These are phyloP conservation scores for Australoheros scitulus DNA, from an alignment of 2,113 vertebrate genomes.

Conservation along the genomic window DNA sequence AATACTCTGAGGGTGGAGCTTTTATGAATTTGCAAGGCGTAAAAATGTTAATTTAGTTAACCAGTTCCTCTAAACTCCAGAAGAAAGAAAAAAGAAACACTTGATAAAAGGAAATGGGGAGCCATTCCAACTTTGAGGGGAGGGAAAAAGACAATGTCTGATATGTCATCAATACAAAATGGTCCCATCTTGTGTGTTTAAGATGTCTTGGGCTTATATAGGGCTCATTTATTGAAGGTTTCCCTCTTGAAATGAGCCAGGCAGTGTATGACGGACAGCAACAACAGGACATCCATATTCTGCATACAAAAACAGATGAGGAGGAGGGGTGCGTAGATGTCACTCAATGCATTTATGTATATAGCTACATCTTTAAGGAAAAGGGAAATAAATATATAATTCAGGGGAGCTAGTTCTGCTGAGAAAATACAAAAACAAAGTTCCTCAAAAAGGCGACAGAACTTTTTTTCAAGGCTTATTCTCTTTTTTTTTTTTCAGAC, in stretches of 20 bases:
- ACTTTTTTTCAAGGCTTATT: conserved; percentile 84
- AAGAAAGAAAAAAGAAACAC: conserved; percentile 81
- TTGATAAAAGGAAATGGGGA: conserved; percentile 80
- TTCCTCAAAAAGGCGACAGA: conserved; percentile 80
- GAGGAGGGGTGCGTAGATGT: conserved; percentile 79
- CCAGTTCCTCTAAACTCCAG: conserved; percentile 89
- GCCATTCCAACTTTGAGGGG: conserved; percentile 88
- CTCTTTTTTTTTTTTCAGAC: conserved; percentile 77
- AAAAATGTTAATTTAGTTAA: conserved; percentile 83
- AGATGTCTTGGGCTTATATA: conserved; percentile 83
- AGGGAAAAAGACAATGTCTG: conserved; percentile 81
- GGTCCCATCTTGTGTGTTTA: conserved; percentile 94
- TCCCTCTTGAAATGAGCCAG: conserved; percentile 87
- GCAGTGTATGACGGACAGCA: conserved; percentile 89
- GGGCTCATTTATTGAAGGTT: conserved; percentile 75
- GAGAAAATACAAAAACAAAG: conserved; percentile 75
- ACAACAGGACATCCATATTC: conserved; percentile 85
- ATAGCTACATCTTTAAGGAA: conserved; percentile 83
- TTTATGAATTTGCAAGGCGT: conserved; percentile 81
- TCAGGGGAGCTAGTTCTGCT: conserved; percentile 76
- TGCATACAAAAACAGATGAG: conserved; percentile 83
- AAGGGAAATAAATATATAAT: conserved; percentile 77
- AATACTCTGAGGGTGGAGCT: conserved; percentile 80
- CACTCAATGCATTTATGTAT: conserved; percentile 82
- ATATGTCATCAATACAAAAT: conserved; percentile 94